These are phyloP conservation scores for Pseudochromis fuscus DNA, from an alignment of 2,797 vertebrate genomes.

Conservation along the genomic window DNA sequence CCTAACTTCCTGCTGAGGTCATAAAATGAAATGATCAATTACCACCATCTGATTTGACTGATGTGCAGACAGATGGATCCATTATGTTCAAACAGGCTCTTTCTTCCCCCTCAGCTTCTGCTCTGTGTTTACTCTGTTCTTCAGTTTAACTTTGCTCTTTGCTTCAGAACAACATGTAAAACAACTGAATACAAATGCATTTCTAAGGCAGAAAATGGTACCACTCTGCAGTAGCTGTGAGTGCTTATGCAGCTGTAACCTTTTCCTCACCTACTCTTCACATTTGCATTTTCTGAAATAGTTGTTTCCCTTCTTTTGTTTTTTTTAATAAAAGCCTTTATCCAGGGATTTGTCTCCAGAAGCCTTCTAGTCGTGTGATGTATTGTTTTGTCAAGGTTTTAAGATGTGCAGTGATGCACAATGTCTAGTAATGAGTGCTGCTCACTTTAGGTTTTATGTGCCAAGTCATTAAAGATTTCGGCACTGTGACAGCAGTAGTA, in stretches of 20 bases:
- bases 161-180: background rate
- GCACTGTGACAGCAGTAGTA: background rate
- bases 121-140: constrained; percentile 8
- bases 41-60: background rate
- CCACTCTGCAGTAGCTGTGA: background rate
- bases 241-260: background rate
- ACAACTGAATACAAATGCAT: constrained; percentile 14
- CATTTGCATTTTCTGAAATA: background rate
- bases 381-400: background rate
- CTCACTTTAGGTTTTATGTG: background rate
- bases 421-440: background rate
- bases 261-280: background rate
- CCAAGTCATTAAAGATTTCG: background rate
- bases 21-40: background rate
- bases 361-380: background rate
- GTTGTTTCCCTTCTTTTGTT: background rate
- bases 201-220: background rate
- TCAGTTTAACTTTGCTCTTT: constrained; percentile 1
- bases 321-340: background rate
- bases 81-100: constrained; percentile 3
- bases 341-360: background rate
- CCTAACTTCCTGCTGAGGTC: no score
- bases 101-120: background rate
- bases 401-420: background rate
- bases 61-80: constrained; percentile 1